Evolutionary conservation across 1,140 invertebrate species (phyloP).

Genomic region (Solenopsis fugax): DNA sequence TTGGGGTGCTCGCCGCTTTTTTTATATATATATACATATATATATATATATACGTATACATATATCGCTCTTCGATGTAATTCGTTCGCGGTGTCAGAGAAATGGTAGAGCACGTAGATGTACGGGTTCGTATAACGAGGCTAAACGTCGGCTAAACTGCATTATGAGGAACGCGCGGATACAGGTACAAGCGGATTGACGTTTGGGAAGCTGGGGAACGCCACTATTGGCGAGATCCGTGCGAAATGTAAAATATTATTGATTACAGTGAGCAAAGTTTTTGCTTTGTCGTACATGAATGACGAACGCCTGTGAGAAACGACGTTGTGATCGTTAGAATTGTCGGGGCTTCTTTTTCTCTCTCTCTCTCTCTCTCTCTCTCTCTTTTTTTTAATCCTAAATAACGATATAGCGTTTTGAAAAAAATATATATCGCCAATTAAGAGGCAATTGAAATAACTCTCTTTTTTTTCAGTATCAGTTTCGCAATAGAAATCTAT

Average conservation of each 20-base stretch:
- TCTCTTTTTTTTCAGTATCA: constrained; percentile 9
- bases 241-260: constrained; percentile 53
- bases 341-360: too few species aligned
- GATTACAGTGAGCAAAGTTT: constrained; percentile 38
- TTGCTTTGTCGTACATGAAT: constrained; percentile 23
- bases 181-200: neutral
- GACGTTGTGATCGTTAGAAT: constrained; percentile 2
- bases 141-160: constrained; percentile 27
- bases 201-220: constrained; percentile 6
- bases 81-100: constrained; percentile 43
- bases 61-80: constrained; percentile 26
- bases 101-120: constrained; percentile 26
- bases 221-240: constrained; percentile 40
- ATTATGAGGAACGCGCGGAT: constrained; percentile 28
- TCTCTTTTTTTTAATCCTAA: neutral
- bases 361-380: neutral
- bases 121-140: constrained; percentile 14
- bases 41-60: constrained; percentile 13
- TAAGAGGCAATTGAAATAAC: neutral
- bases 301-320: neutral
- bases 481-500: neutral
- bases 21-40: constrained; percentile 41
- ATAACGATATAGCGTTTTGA: neutral
- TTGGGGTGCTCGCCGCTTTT: constrained; percentile 66
- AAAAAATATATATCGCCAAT: neutral